Conservation (phyloP, 2,888 invertebrate genomes). For the Athalia cordata region DNA sequence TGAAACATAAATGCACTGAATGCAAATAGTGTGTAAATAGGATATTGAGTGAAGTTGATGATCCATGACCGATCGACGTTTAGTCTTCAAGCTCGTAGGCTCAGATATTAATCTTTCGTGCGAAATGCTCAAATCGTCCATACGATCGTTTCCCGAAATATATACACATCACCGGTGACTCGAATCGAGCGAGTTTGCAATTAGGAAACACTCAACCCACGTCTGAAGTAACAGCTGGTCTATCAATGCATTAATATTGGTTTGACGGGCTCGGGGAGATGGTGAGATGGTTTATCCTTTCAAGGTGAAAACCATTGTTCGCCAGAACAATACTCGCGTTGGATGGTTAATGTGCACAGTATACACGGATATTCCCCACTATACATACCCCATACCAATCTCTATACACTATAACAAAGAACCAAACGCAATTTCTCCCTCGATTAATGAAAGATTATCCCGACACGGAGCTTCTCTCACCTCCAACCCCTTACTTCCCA, state of each 20-base stretch:
- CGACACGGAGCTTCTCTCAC: slow-evolving; percentile 7
- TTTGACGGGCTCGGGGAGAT: slow-evolving; percentile 26
- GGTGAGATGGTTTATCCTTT: slow-evolving; percentile 36
- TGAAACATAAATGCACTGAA: too few species aligned
- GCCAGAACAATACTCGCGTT: slow-evolving; percentile 27
- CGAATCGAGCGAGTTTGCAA: slow-evolving; percentile 13
- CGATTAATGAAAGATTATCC: slow-evolving; percentile 44
- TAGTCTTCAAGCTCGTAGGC: too few species aligned
- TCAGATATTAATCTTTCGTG: too few species aligned
- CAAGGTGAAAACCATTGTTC: slow-evolving; percentile 37
- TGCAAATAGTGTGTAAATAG: too few species aligned
- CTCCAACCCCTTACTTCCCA: neutral
- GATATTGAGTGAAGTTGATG: too few species aligned
- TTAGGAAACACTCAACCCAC: slow-evolving; percentile 30
- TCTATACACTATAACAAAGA: slow-evolving; percentile 3
- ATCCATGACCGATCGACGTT: too few species aligned
- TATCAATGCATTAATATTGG: slow-evolving; percentile 43
- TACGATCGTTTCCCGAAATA: neutral
- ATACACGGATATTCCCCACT: slow-evolving; percentile 31
- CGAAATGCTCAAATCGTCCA: neutral
- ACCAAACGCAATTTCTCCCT: slow-evolving; percentile 34
- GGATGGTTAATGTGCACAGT: slow-evolving; percentile 36
- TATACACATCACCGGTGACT: neutral
- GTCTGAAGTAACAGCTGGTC: slow-evolving; percentile 35
- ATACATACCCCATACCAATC: too few species aligned